Evolutionary conservation across 2,797 vertebrate species (phyloP).

Genomic region (Sebastes reedi): DNA sequence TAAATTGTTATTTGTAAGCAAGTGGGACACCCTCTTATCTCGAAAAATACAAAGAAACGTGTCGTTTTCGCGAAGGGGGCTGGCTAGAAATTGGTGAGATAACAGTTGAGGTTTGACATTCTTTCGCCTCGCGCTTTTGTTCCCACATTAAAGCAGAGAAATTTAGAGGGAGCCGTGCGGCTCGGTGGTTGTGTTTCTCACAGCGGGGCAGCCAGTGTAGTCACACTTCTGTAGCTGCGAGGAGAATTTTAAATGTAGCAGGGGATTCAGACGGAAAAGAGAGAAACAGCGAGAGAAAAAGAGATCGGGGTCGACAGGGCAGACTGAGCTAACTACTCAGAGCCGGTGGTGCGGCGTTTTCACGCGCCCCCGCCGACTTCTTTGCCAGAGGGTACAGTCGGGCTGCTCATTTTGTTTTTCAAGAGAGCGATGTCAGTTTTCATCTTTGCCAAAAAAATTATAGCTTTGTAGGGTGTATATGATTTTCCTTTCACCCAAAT

Average conservation of each 20-base stretch:
- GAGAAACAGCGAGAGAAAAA: neutral
- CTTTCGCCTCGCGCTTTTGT: constrained; percentile 23
- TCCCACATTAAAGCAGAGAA: constrained; percentile 28
- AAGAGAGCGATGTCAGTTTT: neutral
- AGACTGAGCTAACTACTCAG: constrained; percentile 25
- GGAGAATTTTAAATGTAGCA: constrained; percentile 44
- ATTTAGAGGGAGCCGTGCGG: constrained; percentile 24
- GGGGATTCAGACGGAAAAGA: constrained; percentile 24
- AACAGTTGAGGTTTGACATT: constrained; percentile 40
- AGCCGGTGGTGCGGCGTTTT: neutral
- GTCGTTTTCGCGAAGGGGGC: constrained; percentile 1
- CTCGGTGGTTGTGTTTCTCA: constrained; percentile 26
- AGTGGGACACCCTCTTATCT: constrained; percentile 12
- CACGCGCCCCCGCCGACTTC: neutral
- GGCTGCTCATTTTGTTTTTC: constrained; percentile 22
- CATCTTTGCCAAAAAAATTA: constrained; percentile 1
- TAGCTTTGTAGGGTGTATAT: neutral
- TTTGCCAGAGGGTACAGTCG: constrained; percentile 2
- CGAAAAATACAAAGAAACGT: constrained; percentile 4
- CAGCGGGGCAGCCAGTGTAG: constrained; percentile 10
- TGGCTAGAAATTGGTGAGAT: constrained; percentile 27
- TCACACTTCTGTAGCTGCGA: constrained; percentile 45
- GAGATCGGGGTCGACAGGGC: constrained; percentile 10
- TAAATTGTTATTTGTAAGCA: constrained; percentile 28
- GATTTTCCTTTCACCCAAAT: constrained; percentile 5